phyloP scores from a whole-genome alignment of 2,797 vertebrate species.

The Arrhamphus sclerolepis region DNA sequence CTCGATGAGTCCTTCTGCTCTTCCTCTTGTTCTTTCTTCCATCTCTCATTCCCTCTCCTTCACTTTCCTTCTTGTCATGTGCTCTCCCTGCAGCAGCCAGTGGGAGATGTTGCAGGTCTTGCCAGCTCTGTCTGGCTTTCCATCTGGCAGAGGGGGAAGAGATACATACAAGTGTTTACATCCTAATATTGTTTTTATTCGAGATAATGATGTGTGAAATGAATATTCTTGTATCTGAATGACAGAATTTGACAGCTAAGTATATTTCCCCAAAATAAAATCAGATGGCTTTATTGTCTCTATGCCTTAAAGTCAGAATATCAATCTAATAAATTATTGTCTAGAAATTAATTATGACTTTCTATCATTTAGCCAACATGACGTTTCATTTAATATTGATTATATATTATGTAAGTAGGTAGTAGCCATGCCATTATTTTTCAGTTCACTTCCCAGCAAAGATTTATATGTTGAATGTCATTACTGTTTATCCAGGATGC shows the following conservation, averaged over 20 bases:
- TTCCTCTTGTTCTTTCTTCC: constrained; percentile 49
- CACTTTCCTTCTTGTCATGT: constrained; percentile 33
- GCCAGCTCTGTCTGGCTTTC: constrained; percentile 67
- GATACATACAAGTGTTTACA: constrained; percentile 44
- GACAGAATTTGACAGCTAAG: not conserved
- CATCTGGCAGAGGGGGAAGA: constrained; percentile 58
- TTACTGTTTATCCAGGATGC: too few species aligned
- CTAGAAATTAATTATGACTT: not conserved
- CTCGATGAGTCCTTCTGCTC: constrained; percentile 71
- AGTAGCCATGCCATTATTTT: too few species aligned
- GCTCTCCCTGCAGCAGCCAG: constrained; percentile 52
- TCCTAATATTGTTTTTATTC: constrained; percentile 27
- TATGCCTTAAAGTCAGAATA: not conserved
- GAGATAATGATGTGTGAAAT: constrained; percentile 30
- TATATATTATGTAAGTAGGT: too few species aligned
- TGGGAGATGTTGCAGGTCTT: constrained; percentile 66
- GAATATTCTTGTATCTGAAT: constrained; percentile 4
- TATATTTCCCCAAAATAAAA: not conserved
- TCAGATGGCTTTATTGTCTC: not conserved
- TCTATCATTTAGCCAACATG: too few species aligned
- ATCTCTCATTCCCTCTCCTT: constrained; percentile 47
- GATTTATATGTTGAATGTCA: too few species aligned
- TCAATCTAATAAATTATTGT: not conserved
- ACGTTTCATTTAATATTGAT: too few species aligned
- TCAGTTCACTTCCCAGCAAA: too few species aligned